phyloP scores from a whole-genome alignment of 2,797 vertebrate genomes.

The Pangasius sanitwongsei region DNA sequence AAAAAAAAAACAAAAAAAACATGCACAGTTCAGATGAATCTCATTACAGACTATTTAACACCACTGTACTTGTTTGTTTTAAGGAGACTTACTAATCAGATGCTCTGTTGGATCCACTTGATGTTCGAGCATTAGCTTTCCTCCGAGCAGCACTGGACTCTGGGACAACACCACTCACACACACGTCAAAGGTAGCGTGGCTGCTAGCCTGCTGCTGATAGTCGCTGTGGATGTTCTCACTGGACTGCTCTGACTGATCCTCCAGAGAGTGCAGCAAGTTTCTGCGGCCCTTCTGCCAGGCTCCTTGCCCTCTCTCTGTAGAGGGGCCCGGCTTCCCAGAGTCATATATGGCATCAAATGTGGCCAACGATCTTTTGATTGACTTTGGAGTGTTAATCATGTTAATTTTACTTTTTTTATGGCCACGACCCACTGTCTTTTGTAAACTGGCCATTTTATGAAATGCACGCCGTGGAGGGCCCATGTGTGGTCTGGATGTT shows the following conservation, averaged over 20 bases:
- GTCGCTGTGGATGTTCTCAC: constrained; percentile 22
- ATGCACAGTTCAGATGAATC: background rate
- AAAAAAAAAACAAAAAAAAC: background rate
- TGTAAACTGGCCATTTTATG: background rate
- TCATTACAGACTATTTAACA: background rate
- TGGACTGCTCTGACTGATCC: constrained; percentile 45
- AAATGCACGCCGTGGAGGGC: background rate
- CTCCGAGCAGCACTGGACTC: constrained; percentile 37
- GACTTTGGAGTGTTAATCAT: constrained; percentile 52
- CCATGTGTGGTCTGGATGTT: constrained; percentile 33
- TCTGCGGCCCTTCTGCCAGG: constrained; percentile 32
- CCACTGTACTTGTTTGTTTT: background rate
- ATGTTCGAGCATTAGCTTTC: background rate
- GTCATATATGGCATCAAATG: constrained; percentile 59
- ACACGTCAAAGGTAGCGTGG: background rate
- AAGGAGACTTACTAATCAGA: constrained; percentile 59
- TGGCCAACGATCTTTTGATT: constrained; percentile 59
- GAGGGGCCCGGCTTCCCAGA: constrained; percentile 21
- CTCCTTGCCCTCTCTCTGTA: background rate
- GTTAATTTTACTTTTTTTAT: constrained; percentile 27
- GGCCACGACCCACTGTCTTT: background rate
- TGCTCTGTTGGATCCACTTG: constrained; percentile 34
- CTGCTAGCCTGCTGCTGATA: constrained; percentile 24
- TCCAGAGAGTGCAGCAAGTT: constrained; percentile 49
- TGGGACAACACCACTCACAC: background rate